Percentiles rank a stretch among this genome's conserved stretches.
phyloP scores from a whole-genome alignment of 2,888 invertebrate species.

The Tethea ocularis region DNA sequence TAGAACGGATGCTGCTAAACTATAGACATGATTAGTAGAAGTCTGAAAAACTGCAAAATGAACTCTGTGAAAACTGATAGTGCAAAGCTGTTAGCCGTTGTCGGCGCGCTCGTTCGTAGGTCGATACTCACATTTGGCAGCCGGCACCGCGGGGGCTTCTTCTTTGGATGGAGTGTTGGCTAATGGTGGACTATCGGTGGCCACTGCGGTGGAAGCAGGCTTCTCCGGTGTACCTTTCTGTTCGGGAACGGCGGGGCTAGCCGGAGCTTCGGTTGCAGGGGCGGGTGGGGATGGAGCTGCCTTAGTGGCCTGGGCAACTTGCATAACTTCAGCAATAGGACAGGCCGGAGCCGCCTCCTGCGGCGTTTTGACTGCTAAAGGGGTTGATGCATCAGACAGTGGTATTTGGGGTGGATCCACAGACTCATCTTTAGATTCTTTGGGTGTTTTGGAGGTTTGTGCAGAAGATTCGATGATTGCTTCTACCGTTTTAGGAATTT shows the following conservation, averaged over 20 bases:
- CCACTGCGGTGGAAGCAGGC: conserved; percentile 33
- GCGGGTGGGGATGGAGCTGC: conserved; percentile 5
- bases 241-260: conserved; percentile 20
- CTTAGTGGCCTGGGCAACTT: neutral
- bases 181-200: conserved; percentile 70
- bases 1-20: conserved; percentile 62
- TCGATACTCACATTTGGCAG: conserved; percentile 75
- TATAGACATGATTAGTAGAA: conserved; percentile 72
- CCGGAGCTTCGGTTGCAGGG: conserved; percentile 16
- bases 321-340: neutral
- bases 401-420: conserved; percentile 18
- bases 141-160: conserved; percentile 54
- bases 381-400: neutral
- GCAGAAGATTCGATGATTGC: conserved; percentile 17
- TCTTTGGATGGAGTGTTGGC: conserved; percentile 74
- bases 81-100: conserved; percentile 73
- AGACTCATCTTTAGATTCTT: conserved; percentile 32
- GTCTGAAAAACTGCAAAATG: conserved; percentile 77
- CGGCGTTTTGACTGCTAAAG: conserved; percentile 16
- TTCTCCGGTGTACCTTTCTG: conserved; percentile 36
- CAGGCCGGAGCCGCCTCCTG: conserved; percentile 16
- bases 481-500: conserved; percentile 19
- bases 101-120: conserved; percentile 21
- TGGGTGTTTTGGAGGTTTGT: conserved; percentile 17
- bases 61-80: conserved; percentile 73